Evolutionary conservation across 1,140 invertebrate species (phyloP).

Genomic region (Zaprionus lachaisei): DNA sequence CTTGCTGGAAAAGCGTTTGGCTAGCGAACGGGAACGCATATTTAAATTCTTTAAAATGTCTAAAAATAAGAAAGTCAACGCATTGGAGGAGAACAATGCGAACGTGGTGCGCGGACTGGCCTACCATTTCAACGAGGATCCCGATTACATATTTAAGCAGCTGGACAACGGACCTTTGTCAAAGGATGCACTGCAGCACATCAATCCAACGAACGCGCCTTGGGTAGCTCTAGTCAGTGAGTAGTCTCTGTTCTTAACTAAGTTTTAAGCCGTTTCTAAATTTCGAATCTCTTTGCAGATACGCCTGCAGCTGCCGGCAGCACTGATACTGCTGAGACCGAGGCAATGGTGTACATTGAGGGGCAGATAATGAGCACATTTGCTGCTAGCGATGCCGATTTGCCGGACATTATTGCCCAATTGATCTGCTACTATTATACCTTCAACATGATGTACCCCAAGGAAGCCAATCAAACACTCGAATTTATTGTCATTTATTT

Average conservation of each 20-base stretch:
- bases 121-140: slow-evolving; percentile 73
- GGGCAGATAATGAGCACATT: slow-evolving; percentile 68
- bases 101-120: slow-evolving; percentile 68
- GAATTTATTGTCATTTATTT: slow-evolving; percentile 80
- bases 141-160: slow-evolving; percentile 72
- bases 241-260: slow-evolving; percentile 8
- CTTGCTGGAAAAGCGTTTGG: slow-evolving; percentile 59
- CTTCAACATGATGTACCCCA: slow-evolving; percentile 81
- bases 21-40: slow-evolving; percentile 58
- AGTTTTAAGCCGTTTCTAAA: background rate
- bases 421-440: slow-evolving; percentile 79
- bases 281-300: slow-evolving; percentile 36
- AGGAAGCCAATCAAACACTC: slow-evolving; percentile 81
- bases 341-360: slow-evolving; percentile 73
- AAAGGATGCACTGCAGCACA: slow-evolving; percentile 65
- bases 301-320: slow-evolving; percentile 35
- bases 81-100: slow-evolving; percentile 62
- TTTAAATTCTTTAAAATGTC: slow-evolving; percentile 71
- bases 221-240: slow-evolving; percentile 79
- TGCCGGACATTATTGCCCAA: slow-evolving; percentile 74
- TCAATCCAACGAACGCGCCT: slow-evolving; percentile 72
- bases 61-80: slow-evolving; percentile 68
- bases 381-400: slow-evolving; percentile 49
- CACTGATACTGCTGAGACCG: slow-evolving; percentile 38
- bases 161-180: slow-evolving; percentile 53